Conservation (phyloP, 2,888 invertebrate species). For the Nomada goodeniana region DNA sequence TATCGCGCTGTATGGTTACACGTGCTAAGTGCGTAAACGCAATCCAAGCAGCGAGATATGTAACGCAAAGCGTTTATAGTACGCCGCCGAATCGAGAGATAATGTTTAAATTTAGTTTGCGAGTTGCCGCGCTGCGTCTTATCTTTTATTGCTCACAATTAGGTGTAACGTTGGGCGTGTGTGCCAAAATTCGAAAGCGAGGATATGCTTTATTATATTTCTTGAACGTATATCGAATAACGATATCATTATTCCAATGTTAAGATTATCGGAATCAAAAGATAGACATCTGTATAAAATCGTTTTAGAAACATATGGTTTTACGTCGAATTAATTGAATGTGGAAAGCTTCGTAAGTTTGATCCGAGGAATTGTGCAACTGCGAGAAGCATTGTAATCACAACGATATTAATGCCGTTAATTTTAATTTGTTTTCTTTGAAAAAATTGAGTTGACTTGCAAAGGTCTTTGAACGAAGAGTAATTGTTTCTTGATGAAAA, state of each 20-base stretch:
- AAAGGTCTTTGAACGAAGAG: no score
- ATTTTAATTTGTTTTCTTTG: no score
- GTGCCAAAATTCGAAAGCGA: slow-evolving; percentile 20
- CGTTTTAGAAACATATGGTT: neutral
- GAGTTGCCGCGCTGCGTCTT: slow-evolving; percentile 10
- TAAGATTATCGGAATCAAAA: neutral
- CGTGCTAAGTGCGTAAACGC: slow-evolving; percentile 13
- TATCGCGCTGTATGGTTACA: neutral
- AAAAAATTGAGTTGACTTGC: no score
- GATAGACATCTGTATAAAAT: neutral
- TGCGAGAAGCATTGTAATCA: no score
- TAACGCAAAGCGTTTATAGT: slow-evolving; percentile 22
- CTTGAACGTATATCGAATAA: neutral
- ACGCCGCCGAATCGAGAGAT: slow-evolving; percentile 28
- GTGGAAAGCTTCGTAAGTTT: no score
- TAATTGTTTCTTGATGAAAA: no score
- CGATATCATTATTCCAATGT: neutral
- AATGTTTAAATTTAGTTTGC: slow-evolving; percentile 43
- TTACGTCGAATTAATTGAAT: no score
- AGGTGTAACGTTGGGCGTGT: slow-evolving; percentile 1
- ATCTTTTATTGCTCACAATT: slow-evolving; percentile 37
- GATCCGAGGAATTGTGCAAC: no score
- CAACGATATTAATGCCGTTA: no score
- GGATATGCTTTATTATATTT: neutral
- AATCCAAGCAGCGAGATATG: slow-evolving; percentile 6